Evolutionary conservation across 1,140 invertebrate genomes (phyloP).

Genomic region (Dreissena polymorpha): DNA sequence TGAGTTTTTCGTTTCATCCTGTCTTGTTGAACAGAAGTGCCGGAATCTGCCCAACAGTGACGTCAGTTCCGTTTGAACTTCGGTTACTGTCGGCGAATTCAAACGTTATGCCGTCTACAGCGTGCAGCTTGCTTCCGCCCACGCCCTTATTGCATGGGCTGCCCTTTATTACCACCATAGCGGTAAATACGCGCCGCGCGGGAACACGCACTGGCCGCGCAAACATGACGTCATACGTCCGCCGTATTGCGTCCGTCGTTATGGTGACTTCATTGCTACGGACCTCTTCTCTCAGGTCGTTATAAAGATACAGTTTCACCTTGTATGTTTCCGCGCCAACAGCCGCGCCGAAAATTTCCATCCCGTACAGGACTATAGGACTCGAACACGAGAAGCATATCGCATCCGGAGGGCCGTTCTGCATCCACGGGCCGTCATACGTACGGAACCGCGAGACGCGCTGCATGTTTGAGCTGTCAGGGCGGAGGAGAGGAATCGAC

Average conservation of each 20-base stretch:
- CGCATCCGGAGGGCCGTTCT: conserved; percentile 43
- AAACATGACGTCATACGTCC: conserved; percentile 42
- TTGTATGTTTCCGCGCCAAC: conserved; percentile 41
- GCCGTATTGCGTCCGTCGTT: conserved; percentile 18
- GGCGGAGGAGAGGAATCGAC: background rate
- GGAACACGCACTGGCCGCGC: conserved; percentile 41
- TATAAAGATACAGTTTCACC: conserved; percentile 29
- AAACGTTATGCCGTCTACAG: conserved; percentile 42
- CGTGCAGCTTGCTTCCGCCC: conserved; percentile 8
- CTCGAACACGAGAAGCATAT: conserved; percentile 42
- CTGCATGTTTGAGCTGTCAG: conserved; percentile 37
- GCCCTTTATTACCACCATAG: conserved; percentile 36
- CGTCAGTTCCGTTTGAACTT: conserved; percentile 43
- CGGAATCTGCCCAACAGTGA: conserved; percentile 48
- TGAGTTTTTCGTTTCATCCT: background rate
- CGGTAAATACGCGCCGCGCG: conserved; percentile 35
- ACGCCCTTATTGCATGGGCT: conserved; percentile 47
- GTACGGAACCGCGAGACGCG: conserved; percentile 35
- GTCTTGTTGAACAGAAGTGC: conserved; percentile 44
- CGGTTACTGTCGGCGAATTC: conserved; percentile 34
- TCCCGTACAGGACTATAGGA: conserved; percentile 46
- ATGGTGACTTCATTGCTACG: conserved; percentile 27
- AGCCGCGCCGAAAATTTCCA: conserved; percentile 37
- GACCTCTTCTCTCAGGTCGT: conserved; percentile 45
- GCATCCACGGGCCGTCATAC: conserved; percentile 44